Conservation (phyloP, 2,113 vertebrate genomes). For the Hemiprocne comata region DNA sequence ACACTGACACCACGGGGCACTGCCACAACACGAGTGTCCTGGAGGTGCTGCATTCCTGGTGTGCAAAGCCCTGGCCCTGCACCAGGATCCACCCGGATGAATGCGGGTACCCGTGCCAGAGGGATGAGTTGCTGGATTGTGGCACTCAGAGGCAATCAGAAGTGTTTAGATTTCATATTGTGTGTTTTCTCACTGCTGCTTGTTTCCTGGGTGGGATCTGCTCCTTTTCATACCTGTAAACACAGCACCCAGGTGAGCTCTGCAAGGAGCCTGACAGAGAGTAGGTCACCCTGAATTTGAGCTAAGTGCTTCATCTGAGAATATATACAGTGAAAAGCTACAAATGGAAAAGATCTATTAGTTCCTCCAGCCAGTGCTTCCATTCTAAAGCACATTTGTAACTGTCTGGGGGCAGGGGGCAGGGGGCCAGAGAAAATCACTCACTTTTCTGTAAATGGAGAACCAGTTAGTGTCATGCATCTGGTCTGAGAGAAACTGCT, state of each 20-base stretch:
- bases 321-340: background rate
- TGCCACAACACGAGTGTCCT: background rate
- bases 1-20: rapidly evolving
- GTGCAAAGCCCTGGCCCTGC: background rate
- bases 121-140: background rate
- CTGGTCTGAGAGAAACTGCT: background rate
- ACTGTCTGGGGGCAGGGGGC: rapidly evolving
- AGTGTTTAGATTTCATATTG: background rate
- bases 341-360: background rate
- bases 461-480: background rate
- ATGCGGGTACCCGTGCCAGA: background rate
- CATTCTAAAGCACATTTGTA: background rate
- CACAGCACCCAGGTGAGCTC: background rate
- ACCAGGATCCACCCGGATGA: background rate
- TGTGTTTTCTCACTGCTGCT: background rate
- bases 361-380: background rate
- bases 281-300: background rate
- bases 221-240: background rate
- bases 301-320: background rate
- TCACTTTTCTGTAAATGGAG: background rate
- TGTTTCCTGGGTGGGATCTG: background rate
- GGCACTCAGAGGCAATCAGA: background rate
- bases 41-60: background rate
- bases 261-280: background rate
- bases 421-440: background rate